A percentile compares a stretch with the other conserved stretches of the same genome.
phyloP scores from a whole-genome alignment of 2,888 invertebrate species.

The Parnassius smintheus region DNA sequence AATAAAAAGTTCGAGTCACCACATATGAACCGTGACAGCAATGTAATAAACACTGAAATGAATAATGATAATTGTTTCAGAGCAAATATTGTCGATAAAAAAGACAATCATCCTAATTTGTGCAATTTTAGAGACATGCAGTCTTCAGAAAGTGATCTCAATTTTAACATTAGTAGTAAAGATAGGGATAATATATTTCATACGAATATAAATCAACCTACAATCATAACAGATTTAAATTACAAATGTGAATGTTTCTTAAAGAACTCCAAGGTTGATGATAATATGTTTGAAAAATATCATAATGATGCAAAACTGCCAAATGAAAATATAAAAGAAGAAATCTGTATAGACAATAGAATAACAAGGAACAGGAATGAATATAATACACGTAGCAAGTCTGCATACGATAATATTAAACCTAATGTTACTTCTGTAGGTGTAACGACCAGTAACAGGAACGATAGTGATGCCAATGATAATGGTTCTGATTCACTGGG shows the following conservation, averaged over 20 bases:
- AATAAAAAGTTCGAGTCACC: not conserved
- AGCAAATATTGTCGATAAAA: not conserved
- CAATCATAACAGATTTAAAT: not conserved
- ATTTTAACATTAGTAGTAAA: not conserved
- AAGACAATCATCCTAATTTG: constrained; percentile 2
- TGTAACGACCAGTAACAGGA: not conserved
- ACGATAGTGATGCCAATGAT: not conserved
- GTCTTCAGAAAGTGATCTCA: not conserved
- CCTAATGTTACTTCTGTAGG: not conserved
- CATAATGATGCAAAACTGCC: too few relatives aligned
- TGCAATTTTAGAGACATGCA: constrained; percentile 1
- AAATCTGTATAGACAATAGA: too few relatives aligned
- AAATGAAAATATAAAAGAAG: too few relatives aligned
- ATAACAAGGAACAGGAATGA: not conserved
- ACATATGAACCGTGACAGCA: not conserved
- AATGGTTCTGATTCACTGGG: not conserved
- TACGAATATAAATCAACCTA: not conserved
- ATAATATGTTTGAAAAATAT: not conserved
- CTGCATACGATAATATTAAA: not conserved
- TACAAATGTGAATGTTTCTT: not conserved
- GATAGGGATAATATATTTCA: not conserved
- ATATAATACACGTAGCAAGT: not conserved
- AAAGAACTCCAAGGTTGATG: not conserved
- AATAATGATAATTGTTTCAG: not conserved
- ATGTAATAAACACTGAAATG: not conserved